These are phyloP conservation scores for Chironomus tepperi DNA, from an alignment of 1,140 invertebrate genomes.

Conservation along the genomic window DNA sequence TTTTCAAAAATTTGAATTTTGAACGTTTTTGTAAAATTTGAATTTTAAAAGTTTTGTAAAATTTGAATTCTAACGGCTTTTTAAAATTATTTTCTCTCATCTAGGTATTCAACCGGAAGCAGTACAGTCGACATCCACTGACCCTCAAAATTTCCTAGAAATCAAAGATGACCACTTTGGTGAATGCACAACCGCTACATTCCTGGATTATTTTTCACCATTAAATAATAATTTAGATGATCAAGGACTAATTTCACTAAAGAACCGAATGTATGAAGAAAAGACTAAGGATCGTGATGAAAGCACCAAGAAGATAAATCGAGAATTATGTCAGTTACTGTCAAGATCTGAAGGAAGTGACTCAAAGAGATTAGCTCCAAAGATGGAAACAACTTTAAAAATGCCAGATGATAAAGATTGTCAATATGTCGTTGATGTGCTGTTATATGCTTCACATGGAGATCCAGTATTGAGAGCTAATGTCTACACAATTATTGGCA, in stretches of 20 bases:
- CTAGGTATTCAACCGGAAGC: background rate
- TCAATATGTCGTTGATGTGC: constrained; percentile 54
- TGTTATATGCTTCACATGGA: constrained; percentile 57
- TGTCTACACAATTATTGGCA: constrained; percentile 52
- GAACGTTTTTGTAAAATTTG: too few relatives aligned
- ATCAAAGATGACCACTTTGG: constrained; percentile 41
- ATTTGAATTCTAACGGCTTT: too few relatives aligned
- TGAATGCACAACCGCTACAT: constrained; percentile 31
- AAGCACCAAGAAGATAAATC: constrained; percentile 17
- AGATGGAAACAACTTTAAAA: constrained; percentile 22
- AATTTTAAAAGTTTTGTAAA: too few relatives aligned
- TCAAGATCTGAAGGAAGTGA: constrained; percentile 35
- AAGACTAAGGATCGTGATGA: constrained; percentile 16
- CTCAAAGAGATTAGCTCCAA: constrained; percentile 24
- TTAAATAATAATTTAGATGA: constrained; percentile 35
- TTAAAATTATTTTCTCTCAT: too few relatives aligned
- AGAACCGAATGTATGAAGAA: background rate
- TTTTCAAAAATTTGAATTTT: too few relatives aligned
- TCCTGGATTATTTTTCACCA: constrained; percentile 28
- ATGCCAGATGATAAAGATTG: constrained; percentile 25
- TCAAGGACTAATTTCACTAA: constrained; percentile 28
- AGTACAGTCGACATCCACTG: background rate
- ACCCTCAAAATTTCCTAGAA: constrained; percentile 29
- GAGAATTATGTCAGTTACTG: constrained; percentile 27
- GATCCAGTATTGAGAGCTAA: constrained; percentile 74